Evolutionary conservation across 2,888 invertebrate genomes (phyloP).

Genomic region (Alsophila aescularia): DNA sequence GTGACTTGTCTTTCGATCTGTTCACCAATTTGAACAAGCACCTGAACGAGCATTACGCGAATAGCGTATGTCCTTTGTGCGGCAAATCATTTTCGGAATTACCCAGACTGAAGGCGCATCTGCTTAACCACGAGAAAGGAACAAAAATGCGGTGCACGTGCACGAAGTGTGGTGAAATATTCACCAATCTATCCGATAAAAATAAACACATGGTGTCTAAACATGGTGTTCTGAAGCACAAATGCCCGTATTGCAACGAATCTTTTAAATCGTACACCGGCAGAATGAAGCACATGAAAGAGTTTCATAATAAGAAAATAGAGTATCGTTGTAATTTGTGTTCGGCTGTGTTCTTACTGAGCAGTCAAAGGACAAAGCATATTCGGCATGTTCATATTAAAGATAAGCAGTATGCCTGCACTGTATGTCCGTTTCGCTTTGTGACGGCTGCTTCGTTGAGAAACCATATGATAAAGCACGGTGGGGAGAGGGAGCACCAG

Average conservation of each 20-base stretch:
- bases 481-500: constrained; percentile 55
- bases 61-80: constrained; percentile 71
- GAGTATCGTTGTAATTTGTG: constrained; percentile 13
- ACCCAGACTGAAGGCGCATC: constrained; percentile 63
- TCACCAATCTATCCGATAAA: constrained; percentile 51
- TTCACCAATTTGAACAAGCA: constrained; percentile 71
- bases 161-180: constrained; percentile 59
- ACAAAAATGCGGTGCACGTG: constrained; percentile 52
- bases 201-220: constrained; percentile 56
- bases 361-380: constrained; percentile 49
- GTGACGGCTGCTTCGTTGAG: constrained; percentile 61
- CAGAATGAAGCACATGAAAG: constrained; percentile 44
- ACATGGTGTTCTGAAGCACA: constrained; percentile 53
- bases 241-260: constrained; percentile 44
- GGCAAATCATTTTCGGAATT: constrained; percentile 67
- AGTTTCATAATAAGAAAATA: neutral
- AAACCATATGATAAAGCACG: constrained; percentile 68
- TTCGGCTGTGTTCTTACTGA: neutral
- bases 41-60: constrained; percentile 71
- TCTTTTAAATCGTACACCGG: constrained; percentile 55
- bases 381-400: constrained; percentile 67
- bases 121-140: constrained; percentile 47
- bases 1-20: constrained; percentile 59
- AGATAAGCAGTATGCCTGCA: constrained; percentile 61
- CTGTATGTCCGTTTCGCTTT: constrained; percentile 59